Base-by-base conservation (phyloP, 2,113 vertebrate genomes). In the Todiramphus chloris region DNA sequence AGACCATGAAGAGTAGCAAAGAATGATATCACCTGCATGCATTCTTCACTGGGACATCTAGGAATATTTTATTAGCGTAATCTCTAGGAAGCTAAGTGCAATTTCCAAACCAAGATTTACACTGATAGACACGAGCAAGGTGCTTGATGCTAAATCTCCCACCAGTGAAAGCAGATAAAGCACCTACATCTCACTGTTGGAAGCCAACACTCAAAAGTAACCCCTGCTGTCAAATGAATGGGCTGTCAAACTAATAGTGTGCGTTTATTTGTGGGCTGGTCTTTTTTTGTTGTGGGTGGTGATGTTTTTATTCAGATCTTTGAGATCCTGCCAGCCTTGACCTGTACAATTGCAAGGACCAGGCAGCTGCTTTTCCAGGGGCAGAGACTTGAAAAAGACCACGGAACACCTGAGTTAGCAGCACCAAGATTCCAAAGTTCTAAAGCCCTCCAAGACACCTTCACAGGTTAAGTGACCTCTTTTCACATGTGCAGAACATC, bases 91-190 rank as follows among this genome's bases (percentile, higher is more conserved):
- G 17, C 17, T 11, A 68, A 44, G 12, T 28, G 41, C 9, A 0
- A 41, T 87, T 76, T 56, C 44, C 68, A 63, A 70, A 81, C 21
- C 33, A 14, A 31, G 11, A 7, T 67, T 48, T 41, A 24, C 31
- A 14, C 19, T 4, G 31, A 9, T 0, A 0, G 12, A 0, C 14
- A 16, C 11, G 16, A 33, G 30, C 50, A 8, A 77, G 76, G 27
- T 37, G 6, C 6, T 14, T 12, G 15, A 16, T 14, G 27, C 27
- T 74, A 25, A 43, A 80, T 48, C 46, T 30, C 27, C 41, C 7
- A 2, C 37, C 20, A 20, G 21, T 55, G 58, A 5, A n/a, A 83
- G 46, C 35, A 16, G 2, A 25, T 35, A 18, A 62, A 66, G 31
- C 9, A 35, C 8, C 7, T 31, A 7, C 13, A 1, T 37, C 6